These are phyloP conservation scores for Caradrina clavipalpis DNA, from an alignment of 2,888 invertebrate species.

Conservation along the genomic window DNA sequence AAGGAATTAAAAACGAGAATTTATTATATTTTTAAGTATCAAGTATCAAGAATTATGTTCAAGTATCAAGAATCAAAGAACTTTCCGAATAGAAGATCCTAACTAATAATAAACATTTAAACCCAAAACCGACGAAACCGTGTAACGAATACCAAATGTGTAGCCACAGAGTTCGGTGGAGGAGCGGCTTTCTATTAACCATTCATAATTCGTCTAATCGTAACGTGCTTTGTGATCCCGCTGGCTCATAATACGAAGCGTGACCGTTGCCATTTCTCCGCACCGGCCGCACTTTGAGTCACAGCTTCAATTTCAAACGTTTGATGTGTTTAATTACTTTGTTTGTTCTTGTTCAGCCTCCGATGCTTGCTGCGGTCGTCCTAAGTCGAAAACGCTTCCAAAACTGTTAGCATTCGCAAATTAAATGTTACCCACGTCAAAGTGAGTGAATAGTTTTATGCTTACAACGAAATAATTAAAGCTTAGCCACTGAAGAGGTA, in stretches of 20 bases:
- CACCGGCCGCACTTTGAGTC: constrained; percentile 79
- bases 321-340: constrained; percentile 91
- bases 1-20: background rate
- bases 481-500: constrained; percentile 60
- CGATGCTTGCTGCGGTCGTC: constrained; percentile 87
- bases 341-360: constrained; percentile 87
- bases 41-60: background rate
- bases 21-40: too few species aligned
- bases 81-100: background rate
- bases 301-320: constrained; percentile 87
- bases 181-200: constrained; percentile 41
- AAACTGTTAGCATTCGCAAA: constrained; percentile 88
- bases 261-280: constrained; percentile 60
- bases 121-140: background rate
- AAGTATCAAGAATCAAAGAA: background rate
- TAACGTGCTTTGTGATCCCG: constrained; percentile 48
- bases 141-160: constrained; percentile 1
- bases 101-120: background rate
- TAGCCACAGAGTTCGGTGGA: constrained; percentile 4
- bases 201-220: constrained; percentile 48
- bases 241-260: constrained; percentile 46
- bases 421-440: constrained; percentile 90
- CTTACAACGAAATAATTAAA: constrained; percentile 86
- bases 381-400: constrained; percentile 86
- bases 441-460: constrained; percentile 87